phyloP scores from a whole-genome alignment of 2,113 vertebrate species.

The Thunnus maccoyii region DNA sequence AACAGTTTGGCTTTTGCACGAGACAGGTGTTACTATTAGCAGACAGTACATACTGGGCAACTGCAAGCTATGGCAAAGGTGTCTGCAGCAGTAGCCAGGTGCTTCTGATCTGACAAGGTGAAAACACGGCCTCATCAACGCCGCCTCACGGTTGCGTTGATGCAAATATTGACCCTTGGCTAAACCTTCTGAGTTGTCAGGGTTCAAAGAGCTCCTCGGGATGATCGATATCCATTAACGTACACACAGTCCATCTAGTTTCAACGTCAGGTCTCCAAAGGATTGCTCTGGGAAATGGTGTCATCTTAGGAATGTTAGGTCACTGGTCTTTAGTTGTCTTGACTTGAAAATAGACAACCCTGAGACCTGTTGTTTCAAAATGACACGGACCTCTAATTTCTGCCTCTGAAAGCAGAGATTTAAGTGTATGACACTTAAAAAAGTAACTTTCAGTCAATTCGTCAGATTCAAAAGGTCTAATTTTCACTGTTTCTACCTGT shows the following conservation, averaged over 20 bases:
- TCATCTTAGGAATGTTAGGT: slow-evolving; percentile 55
- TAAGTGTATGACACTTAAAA: too few relatives aligned
- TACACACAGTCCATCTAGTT: slow-evolving; percentile 44
- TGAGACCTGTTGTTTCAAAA: slow-evolving; percentile 3
- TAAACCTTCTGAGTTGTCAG: slow-evolving; percentile 54
- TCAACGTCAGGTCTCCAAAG: slow-evolving; percentile 26
- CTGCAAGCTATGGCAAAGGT: background rate
- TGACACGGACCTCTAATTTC: background rate
- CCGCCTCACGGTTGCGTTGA: slow-evolving; percentile 15
- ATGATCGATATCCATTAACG: slow-evolving; percentile 77
- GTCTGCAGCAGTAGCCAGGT: background rate
- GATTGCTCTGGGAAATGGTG: slow-evolving; percentile 47
- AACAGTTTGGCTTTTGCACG: slow-evolving; percentile 5
- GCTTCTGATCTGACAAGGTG: slow-evolving; percentile 8
- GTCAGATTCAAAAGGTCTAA: background rate
- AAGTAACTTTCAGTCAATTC: background rate
- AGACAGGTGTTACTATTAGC: slow-evolving; percentile 1
- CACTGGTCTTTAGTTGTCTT: slow-evolving; percentile 37
- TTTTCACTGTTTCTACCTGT: background rate
- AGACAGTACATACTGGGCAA: background rate
- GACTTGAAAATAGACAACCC: slow-evolving; percentile 30
- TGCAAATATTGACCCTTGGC: slow-evolving; percentile 69
- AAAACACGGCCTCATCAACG: background rate
- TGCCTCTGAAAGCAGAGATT: background rate
- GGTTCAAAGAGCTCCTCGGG: slow-evolving; percentile 60